Conservation (phyloP, 2,113 vertebrate genomes). For the Trachemys scripta region DNA sequence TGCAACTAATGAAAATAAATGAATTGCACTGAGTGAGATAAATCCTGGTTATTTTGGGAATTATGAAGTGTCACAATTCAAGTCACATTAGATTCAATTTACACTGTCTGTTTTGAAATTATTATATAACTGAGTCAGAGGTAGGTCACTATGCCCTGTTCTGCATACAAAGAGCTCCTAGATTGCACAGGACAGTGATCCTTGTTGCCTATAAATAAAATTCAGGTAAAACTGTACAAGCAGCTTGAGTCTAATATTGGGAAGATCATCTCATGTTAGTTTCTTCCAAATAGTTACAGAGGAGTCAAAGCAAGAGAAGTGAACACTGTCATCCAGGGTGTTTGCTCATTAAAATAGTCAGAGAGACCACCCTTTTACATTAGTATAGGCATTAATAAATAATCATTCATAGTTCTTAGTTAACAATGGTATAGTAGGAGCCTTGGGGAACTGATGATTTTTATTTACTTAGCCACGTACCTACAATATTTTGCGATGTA, state of each 20-base stretch:
- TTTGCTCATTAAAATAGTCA: not conserved
- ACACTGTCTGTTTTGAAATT: slow-evolving; percentile 70
- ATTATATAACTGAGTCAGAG: slow-evolving; percentile 60
- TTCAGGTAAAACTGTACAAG: slow-evolving; percentile 67
- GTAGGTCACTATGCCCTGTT: slow-evolving; percentile 66
- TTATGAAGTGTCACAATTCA: slow-evolving; percentile 60
- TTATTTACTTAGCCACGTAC: slow-evolving; percentile 14
- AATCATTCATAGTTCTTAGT: not conserved
- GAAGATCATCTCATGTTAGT: slow-evolving; percentile 52
- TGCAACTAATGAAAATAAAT: slow-evolving; percentile 42
- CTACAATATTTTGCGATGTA: slow-evolving; percentile 24
- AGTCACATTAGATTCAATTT: slow-evolving; percentile 75
- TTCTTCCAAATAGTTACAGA: slow-evolving; percentile 52
- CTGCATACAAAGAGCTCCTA: slow-evolving; percentile 27
- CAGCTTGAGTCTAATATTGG: slow-evolving; percentile 65
- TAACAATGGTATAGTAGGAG: slow-evolving; percentile 15
- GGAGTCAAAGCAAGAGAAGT: not conserved
- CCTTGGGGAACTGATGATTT: slow-evolving; percentile 4
- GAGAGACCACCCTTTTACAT: slow-evolving; percentile 13
- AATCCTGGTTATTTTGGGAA: slow-evolving; percentile 68
- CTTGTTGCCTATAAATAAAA: slow-evolving; percentile 64
- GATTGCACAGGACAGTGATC: not conserved
- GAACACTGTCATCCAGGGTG: not conserved
- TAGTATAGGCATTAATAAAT: slow-evolving; percentile 37
- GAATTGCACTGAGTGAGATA: slow-evolving; percentile 15